Conservation (phyloP, 92 coral and sea anemone species). For the Zoanthus gigantus region DNA sequence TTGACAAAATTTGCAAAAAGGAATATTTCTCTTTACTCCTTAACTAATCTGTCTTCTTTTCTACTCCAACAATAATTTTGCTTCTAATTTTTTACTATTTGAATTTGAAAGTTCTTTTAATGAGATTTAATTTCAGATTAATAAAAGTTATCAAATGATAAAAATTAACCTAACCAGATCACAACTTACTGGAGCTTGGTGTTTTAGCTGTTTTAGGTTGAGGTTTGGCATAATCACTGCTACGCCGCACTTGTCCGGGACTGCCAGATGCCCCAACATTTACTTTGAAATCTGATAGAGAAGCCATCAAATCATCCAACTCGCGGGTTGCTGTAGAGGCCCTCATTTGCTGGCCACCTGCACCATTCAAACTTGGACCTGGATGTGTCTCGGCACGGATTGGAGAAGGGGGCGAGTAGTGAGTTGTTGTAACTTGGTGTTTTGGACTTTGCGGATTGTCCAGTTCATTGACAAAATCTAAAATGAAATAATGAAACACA, state of each 20-base stretch:
- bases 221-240: slow-evolving; percentile 99
- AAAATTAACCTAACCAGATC: neutral
- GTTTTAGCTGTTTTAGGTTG: slow-evolving; percentile 72
- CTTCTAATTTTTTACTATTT: too few relatives aligned
- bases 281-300: slow-evolving; percentile 97
- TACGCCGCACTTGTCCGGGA: slow-evolving; percentile 78
- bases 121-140: too few relatives aligned
- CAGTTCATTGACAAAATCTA: slow-evolving; percentile 49
- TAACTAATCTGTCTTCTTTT: too few relatives aligned
- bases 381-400: slow-evolving; percentile 66
- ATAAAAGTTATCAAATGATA: neutral
- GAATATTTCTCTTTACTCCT: too few relatives aligned
- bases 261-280: slow-evolving; percentile 87
- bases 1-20: too few relatives aligned
- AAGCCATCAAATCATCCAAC: slow-evolving; percentile 97
- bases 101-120: too few relatives aligned
- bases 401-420: slow-evolving; percentile 57
- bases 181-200: slow-evolving; percentile 56
- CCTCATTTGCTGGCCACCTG: slow-evolving; percentile 70
- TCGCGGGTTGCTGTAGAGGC: slow-evolving; percentile 99
- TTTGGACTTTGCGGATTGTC: slow-evolving; percentile 41
- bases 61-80: too few relatives aligned
- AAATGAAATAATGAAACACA: neutral
- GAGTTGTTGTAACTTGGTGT: slow-evolving; percentile 53
- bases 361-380: slow-evolving; percentile 60